phyloP scores from a whole-genome alignment of 2,113 vertebrate genomes.

The Dromaius novaehollandiae region DNA sequence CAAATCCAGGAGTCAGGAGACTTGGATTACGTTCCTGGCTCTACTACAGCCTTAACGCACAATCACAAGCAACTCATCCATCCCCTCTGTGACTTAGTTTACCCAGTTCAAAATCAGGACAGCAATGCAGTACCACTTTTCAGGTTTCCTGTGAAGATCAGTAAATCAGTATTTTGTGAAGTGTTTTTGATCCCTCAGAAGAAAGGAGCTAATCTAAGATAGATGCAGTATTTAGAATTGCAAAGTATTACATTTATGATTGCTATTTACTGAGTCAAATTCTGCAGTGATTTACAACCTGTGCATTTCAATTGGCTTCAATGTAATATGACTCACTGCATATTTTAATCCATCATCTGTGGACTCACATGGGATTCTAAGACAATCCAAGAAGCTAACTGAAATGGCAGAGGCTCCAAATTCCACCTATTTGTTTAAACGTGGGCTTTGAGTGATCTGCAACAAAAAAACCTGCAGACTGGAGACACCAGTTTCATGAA shows the following conservation, averaged over 20 bases:
- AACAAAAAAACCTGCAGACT: not conserved
- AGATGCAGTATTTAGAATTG: conserved; percentile 49
- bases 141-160: not conserved
- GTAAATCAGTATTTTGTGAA: not conserved
- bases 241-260: conserved; percentile 40
- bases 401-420: conserved; percentile 5
- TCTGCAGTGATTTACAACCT: conserved; percentile 66
- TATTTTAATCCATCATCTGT: conserved; percentile 63
- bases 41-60: not conserved
- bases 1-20: conserved; percentile 52
- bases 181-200: not conserved
- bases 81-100: not conserved
- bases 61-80: not conserved
- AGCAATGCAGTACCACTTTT: not conserved
- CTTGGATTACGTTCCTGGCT: conserved; percentile 48
- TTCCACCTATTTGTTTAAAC: not conserved
- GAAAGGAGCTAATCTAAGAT: not conserved
- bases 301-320: conserved; percentile 48
- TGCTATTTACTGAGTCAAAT: conserved; percentile 55
- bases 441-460: not conserved
- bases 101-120: not conserved
- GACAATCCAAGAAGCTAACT: conserved; percentile 34
- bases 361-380: conserved; percentile 32
- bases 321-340: conserved; percentile 52
- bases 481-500: not conserved